These are phyloP conservation scores for Catharus ustulatus DNA, from an alignment of 2,797 vertebrate genomes.

Conservation along the genomic window DNA sequence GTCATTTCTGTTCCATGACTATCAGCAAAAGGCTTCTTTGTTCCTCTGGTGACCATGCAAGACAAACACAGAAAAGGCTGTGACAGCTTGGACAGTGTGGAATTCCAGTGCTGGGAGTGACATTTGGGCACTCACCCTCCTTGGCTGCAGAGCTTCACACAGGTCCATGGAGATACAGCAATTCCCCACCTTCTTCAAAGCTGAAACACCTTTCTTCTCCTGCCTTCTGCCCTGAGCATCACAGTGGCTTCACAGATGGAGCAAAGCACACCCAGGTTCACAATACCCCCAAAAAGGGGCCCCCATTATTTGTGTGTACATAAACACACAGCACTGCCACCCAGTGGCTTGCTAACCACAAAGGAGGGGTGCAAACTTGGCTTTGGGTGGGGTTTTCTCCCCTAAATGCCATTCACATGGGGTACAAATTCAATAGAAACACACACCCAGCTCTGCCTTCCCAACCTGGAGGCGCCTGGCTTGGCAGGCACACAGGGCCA, in stretches of 20 bases:
- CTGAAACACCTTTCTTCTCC: not conserved
- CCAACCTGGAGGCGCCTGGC: not conserved
- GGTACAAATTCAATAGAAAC: not conserved
- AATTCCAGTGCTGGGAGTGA: not conserved
- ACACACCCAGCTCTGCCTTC: not conserved
- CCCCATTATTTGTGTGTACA: fast-evolving
- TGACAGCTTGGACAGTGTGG: not conserved
- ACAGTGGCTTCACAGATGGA: not conserved
- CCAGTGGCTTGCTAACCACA: slow-evolving; percentile 43
- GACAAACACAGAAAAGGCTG: not conserved
- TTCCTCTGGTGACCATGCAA: not conserved
- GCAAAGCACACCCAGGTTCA: not conserved
- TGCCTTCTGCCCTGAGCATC: not conserved
- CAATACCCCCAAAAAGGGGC: too few relatives aligned
- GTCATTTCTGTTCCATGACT: not conserved
- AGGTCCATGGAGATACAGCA: not conserved
- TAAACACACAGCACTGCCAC: slow-evolving; percentile 50
- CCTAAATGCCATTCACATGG: not conserved
- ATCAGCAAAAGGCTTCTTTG: not conserved
- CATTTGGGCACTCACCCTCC: not conserved
- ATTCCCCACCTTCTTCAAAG: fast-evolving
- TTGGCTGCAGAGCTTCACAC: fast-evolving
- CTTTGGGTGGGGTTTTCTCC: not conserved
- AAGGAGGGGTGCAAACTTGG: not conserved
- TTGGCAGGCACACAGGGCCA: not conserved